Conservation (phyloP, 2,888 invertebrate species). For the Acanthopleura granulata region DNA sequence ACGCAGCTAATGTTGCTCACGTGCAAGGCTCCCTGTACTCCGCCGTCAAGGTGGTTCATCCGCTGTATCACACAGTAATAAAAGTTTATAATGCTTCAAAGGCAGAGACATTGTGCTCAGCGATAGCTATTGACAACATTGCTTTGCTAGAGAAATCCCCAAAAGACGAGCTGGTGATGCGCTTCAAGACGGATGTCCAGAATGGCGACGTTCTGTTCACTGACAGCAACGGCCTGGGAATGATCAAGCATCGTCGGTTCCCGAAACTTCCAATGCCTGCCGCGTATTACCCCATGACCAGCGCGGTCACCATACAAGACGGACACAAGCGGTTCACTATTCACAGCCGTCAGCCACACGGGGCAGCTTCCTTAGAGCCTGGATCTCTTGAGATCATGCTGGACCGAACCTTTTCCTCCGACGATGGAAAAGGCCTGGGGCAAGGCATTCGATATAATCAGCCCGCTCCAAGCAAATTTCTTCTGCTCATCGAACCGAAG, state of each 20-base stretch:
- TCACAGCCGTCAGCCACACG: slow-evolving; percentile 76
- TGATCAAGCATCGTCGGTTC: slow-evolving; percentile 85
- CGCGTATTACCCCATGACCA: slow-evolving; percentile 95
- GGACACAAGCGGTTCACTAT: slow-evolving; percentile 67
- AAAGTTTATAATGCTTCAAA: not conserved
- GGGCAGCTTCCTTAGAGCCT: slow-evolving; percentile 72
- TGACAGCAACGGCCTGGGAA: slow-evolving; percentile 92
- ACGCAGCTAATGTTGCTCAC: not conserved
- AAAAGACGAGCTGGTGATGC: slow-evolving; percentile 88
- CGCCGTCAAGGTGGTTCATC: not conserved
- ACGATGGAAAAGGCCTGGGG: slow-evolving; percentile 63
- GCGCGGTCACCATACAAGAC: slow-evolving; percentile 85
- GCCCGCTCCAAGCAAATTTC: slow-evolving; percentile 49
- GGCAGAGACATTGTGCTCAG: slow-evolving; percentile 63
- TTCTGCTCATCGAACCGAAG: slow-evolving; percentile 43
- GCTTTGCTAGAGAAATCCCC: slow-evolving; percentile 74
- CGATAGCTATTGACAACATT: slow-evolving; percentile 78
- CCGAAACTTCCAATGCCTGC: slow-evolving; percentile 92
- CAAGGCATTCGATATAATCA: slow-evolving; percentile 57
- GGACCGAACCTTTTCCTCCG: slow-evolving; percentile 55
- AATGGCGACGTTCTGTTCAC: slow-evolving; percentile 82
- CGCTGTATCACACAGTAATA: not conserved
- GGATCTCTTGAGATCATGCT: slow-evolving; percentile 63
- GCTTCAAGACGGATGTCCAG: slow-evolving; percentile 85
- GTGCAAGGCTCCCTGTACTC: not conserved